Evolutionary conservation across 2,113 vertebrate genomes (phyloP).

Genomic region (Garra rufa): DNA sequence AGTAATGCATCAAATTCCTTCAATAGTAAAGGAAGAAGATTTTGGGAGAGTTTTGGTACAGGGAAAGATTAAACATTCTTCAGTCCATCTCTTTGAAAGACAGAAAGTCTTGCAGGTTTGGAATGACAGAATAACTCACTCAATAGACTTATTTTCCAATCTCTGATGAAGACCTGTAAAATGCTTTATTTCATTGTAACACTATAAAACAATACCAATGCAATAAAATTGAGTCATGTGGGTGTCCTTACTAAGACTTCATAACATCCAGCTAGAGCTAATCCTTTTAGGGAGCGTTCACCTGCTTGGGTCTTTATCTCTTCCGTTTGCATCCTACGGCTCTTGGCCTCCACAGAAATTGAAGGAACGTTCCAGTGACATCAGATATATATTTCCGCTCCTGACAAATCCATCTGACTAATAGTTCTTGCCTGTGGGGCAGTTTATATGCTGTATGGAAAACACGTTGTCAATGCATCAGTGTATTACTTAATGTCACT

Average conservation of each 20-base stretch:
- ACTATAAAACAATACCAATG: neutral
- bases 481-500: slow-evolving; percentile 14
- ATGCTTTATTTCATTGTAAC: neutral
- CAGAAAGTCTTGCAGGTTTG: neutral
- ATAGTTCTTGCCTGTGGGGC: neutral
- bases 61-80: neutral
- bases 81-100: neutral
- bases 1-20: neutral
- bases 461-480: neutral
- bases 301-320: slow-evolving; percentile 58
- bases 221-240: slow-evolving; percentile 33
- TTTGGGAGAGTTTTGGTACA: neutral
- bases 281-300: slow-evolving; percentile 53
- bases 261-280: slow-evolving; percentile 60
- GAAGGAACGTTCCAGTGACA: slow-evolving; percentile 3
- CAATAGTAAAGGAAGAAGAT: neutral
- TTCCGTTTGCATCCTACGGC: slow-evolving; percentile 47
- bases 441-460: neutral
- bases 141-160: neutral
- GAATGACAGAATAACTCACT: neutral
- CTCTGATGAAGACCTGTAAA: neutral
- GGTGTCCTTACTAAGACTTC: slow-evolving; percentile 35
- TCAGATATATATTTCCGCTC: neutral
- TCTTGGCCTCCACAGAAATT: slow-evolving; percentile 50
- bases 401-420: slow-evolving; percentile 29